A percentile compares a stretch with the other conserved stretches of the same genome.
These are phyloP conservation scores for Pterocles burchelli DNA, from an alignment of 2,113 vertebrate genomes.

Conservation along the genomic window DNA sequence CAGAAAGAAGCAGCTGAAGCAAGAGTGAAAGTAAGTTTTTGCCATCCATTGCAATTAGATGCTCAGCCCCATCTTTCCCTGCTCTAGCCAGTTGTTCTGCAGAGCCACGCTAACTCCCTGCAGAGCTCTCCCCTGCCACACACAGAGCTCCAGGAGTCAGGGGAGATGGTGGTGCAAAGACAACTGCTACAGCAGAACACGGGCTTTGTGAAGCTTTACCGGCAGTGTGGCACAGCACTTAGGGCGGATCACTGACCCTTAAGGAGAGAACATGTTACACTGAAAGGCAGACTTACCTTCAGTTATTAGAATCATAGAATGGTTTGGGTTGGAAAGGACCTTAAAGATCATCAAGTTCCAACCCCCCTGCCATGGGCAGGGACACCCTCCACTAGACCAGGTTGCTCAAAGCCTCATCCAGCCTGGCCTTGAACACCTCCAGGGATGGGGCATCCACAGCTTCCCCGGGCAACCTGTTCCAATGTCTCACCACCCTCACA, in stretches of 20 bases:
- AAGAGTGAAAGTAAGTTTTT: conserved; percentile 76
- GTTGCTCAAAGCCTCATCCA: too few species aligned
- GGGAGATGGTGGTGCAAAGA: neutral
- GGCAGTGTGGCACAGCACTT: neutral
- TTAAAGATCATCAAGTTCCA: too few species aligned
- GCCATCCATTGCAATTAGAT: accelerated
- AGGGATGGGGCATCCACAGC: too few species aligned
- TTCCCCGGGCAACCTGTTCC: too few species aligned
- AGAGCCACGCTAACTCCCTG: neutral
- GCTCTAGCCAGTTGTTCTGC: neutral
- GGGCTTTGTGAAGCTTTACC: neutral
- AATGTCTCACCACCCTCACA: too few species aligned
- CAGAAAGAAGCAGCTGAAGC: conserved; percentile 70
- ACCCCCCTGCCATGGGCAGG: too few species aligned
- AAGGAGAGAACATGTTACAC: neutral
- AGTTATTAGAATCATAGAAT: neutral
- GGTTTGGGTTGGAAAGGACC: too few species aligned
- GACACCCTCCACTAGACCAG: too few species aligned
- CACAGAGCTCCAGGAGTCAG: neutral
- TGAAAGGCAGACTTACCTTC: neutral
- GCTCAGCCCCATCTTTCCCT: neutral
- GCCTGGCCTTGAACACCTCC: too few species aligned
- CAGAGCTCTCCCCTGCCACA: neutral
- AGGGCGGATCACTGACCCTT: neutral
- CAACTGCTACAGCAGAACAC: accelerated